Evolutionary conservation across 2,113 vertebrate genomes (phyloP).

Genomic region (Xiphorhynchus elegans): DNA sequence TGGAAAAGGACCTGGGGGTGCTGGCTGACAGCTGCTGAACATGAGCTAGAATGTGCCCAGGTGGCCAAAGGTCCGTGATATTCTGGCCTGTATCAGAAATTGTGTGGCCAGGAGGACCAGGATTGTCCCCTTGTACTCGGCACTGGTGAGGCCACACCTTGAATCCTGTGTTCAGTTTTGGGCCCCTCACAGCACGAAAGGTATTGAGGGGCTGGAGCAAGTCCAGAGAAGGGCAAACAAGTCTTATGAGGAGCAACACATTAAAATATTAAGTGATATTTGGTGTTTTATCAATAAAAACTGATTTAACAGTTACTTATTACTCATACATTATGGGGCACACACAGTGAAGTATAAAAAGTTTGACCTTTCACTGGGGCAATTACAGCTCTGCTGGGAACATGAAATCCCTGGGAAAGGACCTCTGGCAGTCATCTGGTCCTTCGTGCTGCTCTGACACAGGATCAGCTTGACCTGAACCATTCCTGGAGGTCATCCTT

Average conservation of each 20-base stretch:
- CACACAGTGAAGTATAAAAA: not conserved
- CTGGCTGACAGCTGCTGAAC: not conserved
- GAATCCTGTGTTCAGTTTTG: not conserved
- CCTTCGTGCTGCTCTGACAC: not conserved
- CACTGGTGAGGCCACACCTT: not conserved
- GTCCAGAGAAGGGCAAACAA: not conserved
- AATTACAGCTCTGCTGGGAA: not conserved
- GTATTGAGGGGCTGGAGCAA: not conserved
- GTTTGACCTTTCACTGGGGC: not conserved
- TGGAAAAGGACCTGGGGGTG: not conserved
- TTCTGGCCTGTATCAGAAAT: not conserved
- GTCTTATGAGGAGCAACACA: not conserved
- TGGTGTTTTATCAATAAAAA: not conserved
- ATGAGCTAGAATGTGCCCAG: not conserved
- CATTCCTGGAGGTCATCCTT: not conserved
- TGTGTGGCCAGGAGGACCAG: not conserved
- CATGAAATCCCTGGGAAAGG: not conserved
- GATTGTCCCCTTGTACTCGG: not conserved
- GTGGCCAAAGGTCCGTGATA: not conserved
- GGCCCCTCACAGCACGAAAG: not conserved
- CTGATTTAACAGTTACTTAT: not conserved
- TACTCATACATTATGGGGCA: not conserved
- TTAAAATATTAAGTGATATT: constrained; percentile 8
- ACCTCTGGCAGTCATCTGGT: not conserved
- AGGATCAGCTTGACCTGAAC: not conserved